phyloP scores from a whole-genome alignment of 2,888 invertebrate species.

The Hydraecia micacea region DNA sequence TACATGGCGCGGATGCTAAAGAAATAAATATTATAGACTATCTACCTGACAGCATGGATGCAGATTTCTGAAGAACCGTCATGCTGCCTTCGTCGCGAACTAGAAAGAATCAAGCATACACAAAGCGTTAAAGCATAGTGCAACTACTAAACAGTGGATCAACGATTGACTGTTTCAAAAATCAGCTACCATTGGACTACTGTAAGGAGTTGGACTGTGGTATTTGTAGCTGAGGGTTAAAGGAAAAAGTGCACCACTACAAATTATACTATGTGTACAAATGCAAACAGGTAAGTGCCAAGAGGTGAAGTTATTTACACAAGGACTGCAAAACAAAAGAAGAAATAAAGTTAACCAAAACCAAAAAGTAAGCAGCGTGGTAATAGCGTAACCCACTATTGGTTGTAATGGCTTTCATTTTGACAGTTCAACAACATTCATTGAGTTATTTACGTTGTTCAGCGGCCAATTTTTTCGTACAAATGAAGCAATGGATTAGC shows the following conservation, averaged over 20 bases:
- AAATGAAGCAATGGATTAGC: no score
- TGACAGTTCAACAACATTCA: no score
- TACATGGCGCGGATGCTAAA: not conserved
- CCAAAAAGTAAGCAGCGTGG: conserved; percentile 37
- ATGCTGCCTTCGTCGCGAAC: conserved; percentile 34
- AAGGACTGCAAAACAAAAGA: not conserved
- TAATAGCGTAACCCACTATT: no score
- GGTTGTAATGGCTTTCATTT: no score
- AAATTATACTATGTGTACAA: not conserved
- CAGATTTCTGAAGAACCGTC: conserved; percentile 50
- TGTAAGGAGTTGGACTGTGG: conserved; percentile 10
- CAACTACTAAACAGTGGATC: conserved; percentile 28
- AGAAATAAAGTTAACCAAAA: conserved; percentile 10
- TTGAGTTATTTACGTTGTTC: no score
- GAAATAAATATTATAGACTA: conserved; percentile 9
- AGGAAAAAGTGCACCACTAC: conserved; percentile 14
- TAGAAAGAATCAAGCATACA: conserved; percentile 47
- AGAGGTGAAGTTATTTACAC: conserved; percentile 4
- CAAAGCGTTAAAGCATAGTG: conserved; percentile 36
- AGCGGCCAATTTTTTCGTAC: no score
- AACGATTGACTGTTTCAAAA: conserved; percentile 11
- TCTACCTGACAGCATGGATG: conserved; percentile 52
- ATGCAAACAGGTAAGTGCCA: not conserved
- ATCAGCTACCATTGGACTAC: conserved; percentile 24
- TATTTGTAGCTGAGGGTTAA: not conserved